Percentiles rank a stretch among this genome's conserved stretches.
phyloP scores from a whole-genome alignment of 2,113 vertebrate species.

The Hippocampus abdominalis region DNA sequence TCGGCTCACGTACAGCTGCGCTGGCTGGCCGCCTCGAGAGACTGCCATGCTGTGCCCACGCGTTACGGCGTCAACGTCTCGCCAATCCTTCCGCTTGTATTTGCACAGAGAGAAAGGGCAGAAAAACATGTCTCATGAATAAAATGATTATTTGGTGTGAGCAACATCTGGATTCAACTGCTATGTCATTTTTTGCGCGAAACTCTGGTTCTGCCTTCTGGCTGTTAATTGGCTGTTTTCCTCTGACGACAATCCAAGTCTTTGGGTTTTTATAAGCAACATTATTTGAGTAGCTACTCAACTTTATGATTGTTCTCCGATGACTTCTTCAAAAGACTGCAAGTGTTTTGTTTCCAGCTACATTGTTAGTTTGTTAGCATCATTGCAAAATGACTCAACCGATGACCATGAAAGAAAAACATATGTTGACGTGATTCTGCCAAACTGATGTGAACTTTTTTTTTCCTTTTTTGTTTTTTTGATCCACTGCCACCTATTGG shows the following conservation, averaged over 20 bases:
- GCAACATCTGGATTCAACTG: not conserved
- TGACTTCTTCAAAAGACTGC: not conserved
- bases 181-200: not conserved
- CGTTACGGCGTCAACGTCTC: constrained; percentile 35
- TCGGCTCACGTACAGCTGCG: constrained; percentile 27
- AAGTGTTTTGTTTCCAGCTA: too few relatives aligned
- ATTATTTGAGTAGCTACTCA: not conserved
- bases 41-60: constrained; percentile 43
- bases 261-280: not conserved
- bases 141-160: not conserved
- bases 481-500: not conserved
- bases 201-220: not conserved
- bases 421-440: not conserved
- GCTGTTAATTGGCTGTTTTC: not conserved
- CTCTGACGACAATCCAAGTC: not conserved
- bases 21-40: constrained; percentile 23
- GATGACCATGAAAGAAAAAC: not conserved
- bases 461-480: not conserved
- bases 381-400: not conserved
- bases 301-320: not conserved
- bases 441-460: not conserved
- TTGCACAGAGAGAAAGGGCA: not conserved
- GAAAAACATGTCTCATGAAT: not conserved
- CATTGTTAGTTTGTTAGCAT: too few relatives aligned
- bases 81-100: constrained; percentile 7